These are phyloP conservation scores for Leptinotarsa haldemani DNA, from an alignment of 2,888 invertebrate genomes.

Conservation along the genomic window DNA sequence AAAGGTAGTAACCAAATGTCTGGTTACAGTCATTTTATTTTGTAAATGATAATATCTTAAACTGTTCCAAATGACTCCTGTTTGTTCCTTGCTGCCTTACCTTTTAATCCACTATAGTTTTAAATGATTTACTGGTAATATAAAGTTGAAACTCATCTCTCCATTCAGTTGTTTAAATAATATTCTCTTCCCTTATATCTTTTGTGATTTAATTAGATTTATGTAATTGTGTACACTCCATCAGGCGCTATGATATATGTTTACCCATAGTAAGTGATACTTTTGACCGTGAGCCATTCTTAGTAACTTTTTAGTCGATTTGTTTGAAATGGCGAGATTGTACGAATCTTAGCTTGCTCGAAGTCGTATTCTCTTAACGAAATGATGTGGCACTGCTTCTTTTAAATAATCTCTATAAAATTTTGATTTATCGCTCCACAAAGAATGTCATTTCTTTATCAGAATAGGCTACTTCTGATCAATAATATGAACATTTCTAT, in stretches of 20 bases:
- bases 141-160: neutral
- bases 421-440: neutral
- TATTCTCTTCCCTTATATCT: neutral
- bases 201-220: slow-evolving; percentile 12
- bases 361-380: neutral
- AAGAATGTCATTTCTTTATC: slow-evolving; percentile 8
- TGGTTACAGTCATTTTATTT: no score
- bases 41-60: no score
- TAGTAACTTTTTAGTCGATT: neutral
- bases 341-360: slow-evolving; percentile 6
- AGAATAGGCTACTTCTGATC: slow-evolving; percentile 24
- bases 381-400: neutral
- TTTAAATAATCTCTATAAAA: neutral
- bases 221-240: slow-evolving; percentile 5
- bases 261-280: neutral
- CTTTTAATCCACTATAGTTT: neutral
- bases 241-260: neutral
- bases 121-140: neutral
- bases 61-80: no score
- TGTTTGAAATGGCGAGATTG: neutral
- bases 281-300: slow-evolving; percentile 1
- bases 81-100: neutral
- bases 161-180: neutral
- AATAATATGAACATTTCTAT: slow-evolving; percentile 33
- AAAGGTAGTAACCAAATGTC: no score